Base-by-base conservation (phyloP, 2,113 vertebrate species). In the Myotis brandtii region DNA sequence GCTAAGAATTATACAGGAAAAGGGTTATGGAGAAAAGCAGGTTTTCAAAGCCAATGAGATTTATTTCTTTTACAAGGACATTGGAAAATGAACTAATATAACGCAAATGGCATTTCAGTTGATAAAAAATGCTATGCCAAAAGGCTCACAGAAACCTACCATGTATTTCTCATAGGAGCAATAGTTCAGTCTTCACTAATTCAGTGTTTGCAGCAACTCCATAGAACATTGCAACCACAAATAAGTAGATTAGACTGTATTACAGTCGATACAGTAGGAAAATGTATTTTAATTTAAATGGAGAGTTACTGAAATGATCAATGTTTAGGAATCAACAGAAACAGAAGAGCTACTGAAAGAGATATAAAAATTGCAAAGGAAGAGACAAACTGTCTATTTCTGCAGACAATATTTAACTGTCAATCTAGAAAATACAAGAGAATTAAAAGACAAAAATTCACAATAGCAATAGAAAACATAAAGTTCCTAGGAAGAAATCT, bases 371-470 rank as follows among this genome's bases (percentile, higher is more conserved):
- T 27, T 69, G 18, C 23, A 66, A 89, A 66, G 13, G 27, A 87
- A 70, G 34, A 90, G 25, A 56, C 0, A 62, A 87, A 69, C 5
- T 87, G 20, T 67, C 40, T 11, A 62, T 48, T 96, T 93, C 46
- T 86, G 23, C 23, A 80, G 2, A 50, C 2, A 43, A 62, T 64
- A 64, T 27, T 30, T 14, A 91, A 80, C 13, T 16, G 8, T 77
- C 40, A 81, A 70, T 6, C 37, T 69, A 91, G 17, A 34, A 82
- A 96, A 48, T 40, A 69, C 11, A 91, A 82, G 77, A 92, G 12
- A 94, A 88, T 27, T 64, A 77, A 83, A 91, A 34, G 37, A 72
- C n/a, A 96, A 88, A 48, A 14, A 76, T 27, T 96, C 37, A 94
- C 20, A 64, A 70, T 37, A 79, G 43, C 25, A 77, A 84, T 9